These are phyloP conservation scores for Strigamia maritima DNA, from an alignment of 2,888 invertebrate genomes.

Conservation along the genomic window DNA sequence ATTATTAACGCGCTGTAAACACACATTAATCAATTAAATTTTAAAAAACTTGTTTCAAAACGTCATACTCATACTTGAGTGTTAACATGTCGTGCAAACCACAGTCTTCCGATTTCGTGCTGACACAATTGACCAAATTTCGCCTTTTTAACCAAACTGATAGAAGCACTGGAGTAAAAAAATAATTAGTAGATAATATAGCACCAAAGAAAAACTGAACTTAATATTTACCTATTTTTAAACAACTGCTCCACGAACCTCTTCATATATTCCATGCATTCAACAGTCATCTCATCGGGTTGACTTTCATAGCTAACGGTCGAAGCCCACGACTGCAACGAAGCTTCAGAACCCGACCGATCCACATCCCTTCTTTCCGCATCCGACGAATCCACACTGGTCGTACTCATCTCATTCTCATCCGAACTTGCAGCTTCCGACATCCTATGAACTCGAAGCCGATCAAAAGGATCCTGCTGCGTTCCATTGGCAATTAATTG, in stretches of 20 bases:
- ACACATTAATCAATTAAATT: conserved; percentile 44
- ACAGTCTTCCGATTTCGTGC: conserved; percentile 63
- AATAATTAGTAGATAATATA: neutral
- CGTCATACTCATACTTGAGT: conserved; percentile 50
- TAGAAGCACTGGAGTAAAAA: conserved; percentile 53
- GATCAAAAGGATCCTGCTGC: conserved; percentile 43
- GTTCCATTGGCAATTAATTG: conserved; percentile 44
- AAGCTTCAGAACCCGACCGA: conserved; percentile 59
- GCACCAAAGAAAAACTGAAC: neutral
- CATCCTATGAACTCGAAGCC: conserved; percentile 26
- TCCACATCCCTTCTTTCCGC: conserved; percentile 42
- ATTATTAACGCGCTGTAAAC: conserved; percentile 60
- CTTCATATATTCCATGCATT: conserved; percentile 63
- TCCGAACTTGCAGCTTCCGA: conserved; percentile 58
- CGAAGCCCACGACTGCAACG: conserved; percentile 64
- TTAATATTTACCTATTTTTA: conserved; percentile 52
- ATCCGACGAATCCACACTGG: conserved; percentile 58
- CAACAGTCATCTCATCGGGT: conserved; percentile 59
- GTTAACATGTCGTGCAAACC: conserved; percentile 67
- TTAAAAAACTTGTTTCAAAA: neutral
- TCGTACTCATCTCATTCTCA: conserved; percentile 59
- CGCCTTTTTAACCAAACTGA: conserved; percentile 64
- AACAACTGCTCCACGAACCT: conserved; percentile 64
- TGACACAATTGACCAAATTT: conserved; percentile 65
- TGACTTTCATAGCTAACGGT: conserved; percentile 63